phyloP scores from a whole-genome alignment of 2,113 vertebrate species.

The Odontesthes bonariensis region DNA sequence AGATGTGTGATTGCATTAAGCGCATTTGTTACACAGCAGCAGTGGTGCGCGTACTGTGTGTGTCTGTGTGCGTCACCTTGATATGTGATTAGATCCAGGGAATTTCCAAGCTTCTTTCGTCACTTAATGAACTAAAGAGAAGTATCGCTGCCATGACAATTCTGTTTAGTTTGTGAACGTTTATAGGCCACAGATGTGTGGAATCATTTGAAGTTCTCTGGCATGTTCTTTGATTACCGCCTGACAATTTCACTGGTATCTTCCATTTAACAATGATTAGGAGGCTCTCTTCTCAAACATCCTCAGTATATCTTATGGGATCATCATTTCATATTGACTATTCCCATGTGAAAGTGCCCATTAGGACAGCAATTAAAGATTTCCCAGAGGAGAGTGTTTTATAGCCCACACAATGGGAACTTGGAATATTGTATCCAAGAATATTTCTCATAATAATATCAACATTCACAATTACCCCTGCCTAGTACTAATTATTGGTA shows the following conservation, averaged over 20 bases:
- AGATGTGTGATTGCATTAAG: slow-evolving; percentile 76
- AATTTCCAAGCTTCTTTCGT: slow-evolving; percentile 72
- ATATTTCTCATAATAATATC: slow-evolving; percentile 60
- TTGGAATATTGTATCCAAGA: slow-evolving; percentile 48
- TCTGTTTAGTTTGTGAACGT: slow-evolving; percentile 49
- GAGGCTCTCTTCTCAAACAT: slow-evolving; percentile 26
- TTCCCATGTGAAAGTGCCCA: slow-evolving; percentile 35
- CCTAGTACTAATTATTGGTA: slow-evolving; percentile 71
- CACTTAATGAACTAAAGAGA: slow-evolving; percentile 72
- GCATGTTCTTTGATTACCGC: slow-evolving; percentile 35
- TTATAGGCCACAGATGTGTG: slow-evolving; percentile 53
- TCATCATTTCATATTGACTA: slow-evolving; percentile 13
- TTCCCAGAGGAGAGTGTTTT: slow-evolving; percentile 25
- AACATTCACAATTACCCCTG: slow-evolving; percentile 64
- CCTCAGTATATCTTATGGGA: slow-evolving; percentile 24
- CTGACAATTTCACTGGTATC: slow-evolving; percentile 20
- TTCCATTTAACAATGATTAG: slow-evolving; percentile 40
- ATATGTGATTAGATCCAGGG: slow-evolving; percentile 70
- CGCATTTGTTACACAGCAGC: slow-evolving; percentile 52
- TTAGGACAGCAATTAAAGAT: slow-evolving; percentile 57
- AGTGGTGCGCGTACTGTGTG: slow-evolving; percentile 37
- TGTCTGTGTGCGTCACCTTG: slow-evolving; percentile 39
- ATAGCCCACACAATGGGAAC: slow-evolving; percentile 43
- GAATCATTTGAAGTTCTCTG: slow-evolving; percentile 60
- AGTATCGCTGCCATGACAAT: slow-evolving; percentile 23